These are phyloP conservation scores for Teleogryllus occipitalis DNA, from an alignment of 1,140 invertebrate genomes.

Conservation along the genomic window DNA sequence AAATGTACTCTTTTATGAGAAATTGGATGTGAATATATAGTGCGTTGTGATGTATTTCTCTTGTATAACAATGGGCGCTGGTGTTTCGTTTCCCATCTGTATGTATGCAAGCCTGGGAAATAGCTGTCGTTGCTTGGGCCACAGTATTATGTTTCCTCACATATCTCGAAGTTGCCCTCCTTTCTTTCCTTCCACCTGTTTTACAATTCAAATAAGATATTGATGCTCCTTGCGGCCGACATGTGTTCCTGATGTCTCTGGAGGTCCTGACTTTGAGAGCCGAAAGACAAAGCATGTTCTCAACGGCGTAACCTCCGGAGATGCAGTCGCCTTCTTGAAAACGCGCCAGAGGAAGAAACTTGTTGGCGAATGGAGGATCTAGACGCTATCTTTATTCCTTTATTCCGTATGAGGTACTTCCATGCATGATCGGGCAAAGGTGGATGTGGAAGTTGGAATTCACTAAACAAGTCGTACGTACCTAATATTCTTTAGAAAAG, in stretches of 20 bases:
- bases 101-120: background rate
- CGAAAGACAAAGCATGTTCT: background rate
- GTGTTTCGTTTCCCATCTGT: no score
- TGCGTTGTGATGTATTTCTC: no score
- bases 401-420: no score
- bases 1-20: background rate
- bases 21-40: no score
- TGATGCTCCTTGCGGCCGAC: background rate
- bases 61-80: no score
- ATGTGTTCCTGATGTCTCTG: background rate
- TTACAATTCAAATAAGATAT: background rate
- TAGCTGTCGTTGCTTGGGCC: background rate
- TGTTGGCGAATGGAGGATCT: background rate
- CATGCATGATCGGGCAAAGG: no score
- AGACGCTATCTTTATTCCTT: background rate
- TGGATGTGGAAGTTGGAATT: no score
- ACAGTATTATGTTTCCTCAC: background rate
- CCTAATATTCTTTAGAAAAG: no score
- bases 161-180: background rate
- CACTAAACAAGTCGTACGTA: no score
- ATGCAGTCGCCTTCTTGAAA: background rate
- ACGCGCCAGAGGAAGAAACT: background rate
- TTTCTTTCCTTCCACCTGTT: background rate
- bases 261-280: background rate
- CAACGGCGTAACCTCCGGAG: background rate